Conservation (phyloP, 1,140 invertebrate genomes). For the Drosophila pandora region DNA sequence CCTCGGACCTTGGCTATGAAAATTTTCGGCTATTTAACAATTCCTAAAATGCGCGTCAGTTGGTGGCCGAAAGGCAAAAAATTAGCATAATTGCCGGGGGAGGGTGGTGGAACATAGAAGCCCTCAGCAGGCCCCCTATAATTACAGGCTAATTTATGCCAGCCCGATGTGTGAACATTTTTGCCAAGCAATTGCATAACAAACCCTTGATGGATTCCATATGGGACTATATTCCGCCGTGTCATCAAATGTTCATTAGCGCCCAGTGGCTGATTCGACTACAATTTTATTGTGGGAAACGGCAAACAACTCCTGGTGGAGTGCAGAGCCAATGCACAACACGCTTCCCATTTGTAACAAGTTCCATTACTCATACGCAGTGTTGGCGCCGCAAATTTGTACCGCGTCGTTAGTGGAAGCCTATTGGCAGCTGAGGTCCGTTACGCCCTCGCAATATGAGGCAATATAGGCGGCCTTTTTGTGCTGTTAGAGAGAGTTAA, state of each 20-base stretch:
- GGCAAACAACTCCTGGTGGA: too few species aligned
- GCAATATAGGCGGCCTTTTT: conserved; percentile 5
- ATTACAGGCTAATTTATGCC: conserved; percentile 38
- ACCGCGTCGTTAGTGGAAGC: conserved; percentile 22
- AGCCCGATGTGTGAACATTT: conserved; percentile 39
- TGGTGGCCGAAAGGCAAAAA: conserved; percentile 48
- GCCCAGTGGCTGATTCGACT: neutral
- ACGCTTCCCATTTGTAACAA: neutral
- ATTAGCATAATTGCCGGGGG: conserved; percentile 66
- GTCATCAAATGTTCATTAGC: conserved; percentile 43
- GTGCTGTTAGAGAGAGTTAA: neutral
- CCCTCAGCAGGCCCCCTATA: conserved; percentile 17
- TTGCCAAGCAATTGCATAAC: conserved; percentile 27
- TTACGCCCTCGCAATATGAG: conserved; percentile 21
- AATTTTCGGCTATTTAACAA: conserved; percentile 63
- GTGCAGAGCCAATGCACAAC: too few species aligned
- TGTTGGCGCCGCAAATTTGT: conserved; percentile 12
- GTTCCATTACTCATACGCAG: conserved; percentile 1
- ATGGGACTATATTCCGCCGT: conserved; percentile 1
- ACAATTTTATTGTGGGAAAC: neutral
- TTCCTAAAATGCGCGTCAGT: conserved; percentile 63
- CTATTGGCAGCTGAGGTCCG: conserved; percentile 32
- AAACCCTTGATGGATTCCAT: conserved; percentile 60
- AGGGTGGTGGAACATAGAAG: conserved; percentile 25
- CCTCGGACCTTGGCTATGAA: conserved; percentile 50